These are phyloP conservation scores for Octomys mimax DNA, from an alignment of 2,797 vertebrate species.

Conservation along the genomic window DNA sequence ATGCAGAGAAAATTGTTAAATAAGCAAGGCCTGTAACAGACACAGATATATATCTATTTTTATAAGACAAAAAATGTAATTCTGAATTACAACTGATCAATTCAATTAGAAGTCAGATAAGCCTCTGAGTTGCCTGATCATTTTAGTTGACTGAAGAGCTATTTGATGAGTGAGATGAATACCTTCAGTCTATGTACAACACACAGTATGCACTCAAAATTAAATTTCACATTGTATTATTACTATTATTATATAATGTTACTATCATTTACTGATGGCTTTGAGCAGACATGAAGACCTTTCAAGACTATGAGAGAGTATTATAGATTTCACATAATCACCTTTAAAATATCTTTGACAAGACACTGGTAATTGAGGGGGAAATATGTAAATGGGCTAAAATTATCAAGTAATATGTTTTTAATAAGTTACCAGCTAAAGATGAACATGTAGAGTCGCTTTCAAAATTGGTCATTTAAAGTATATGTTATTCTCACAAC, in stretches of 20 bases:
- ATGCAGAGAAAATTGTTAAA: constrained; percentile 59
- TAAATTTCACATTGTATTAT: constrained; percentile 39
- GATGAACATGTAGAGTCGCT: background rate
- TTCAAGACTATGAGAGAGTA: constrained; percentile 16
- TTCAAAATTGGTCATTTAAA: constrained; percentile 58
- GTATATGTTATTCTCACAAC: constrained; percentile 6
- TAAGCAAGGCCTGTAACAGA: constrained; percentile 12
- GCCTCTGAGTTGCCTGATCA: constrained; percentile 20
- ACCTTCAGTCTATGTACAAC: constrained; percentile 19
- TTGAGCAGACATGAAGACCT: constrained; percentile 3
- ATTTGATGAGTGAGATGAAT: constrained; percentile 43
- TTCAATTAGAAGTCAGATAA: constrained; percentile 59
- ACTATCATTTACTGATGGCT: background rate
- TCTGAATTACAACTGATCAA: constrained; percentile 30
- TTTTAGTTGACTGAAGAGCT: constrained; percentile 28
- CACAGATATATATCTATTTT: background rate
- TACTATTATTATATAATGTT: background rate
- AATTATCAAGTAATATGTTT: constrained; percentile 45
- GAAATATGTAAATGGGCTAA: background rate
- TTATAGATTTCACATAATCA: background rate
- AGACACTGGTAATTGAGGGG: constrained; percentile 47
- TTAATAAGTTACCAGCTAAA: constrained; percentile 41
- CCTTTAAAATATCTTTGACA: constrained; percentile 67
- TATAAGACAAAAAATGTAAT: constrained; percentile 53
- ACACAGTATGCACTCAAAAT: constrained; percentile 14